Evolutionary conservation across 2,888 invertebrate genomes (phyloP).

Genomic region (Chrysolina haemoptera): DNA sequence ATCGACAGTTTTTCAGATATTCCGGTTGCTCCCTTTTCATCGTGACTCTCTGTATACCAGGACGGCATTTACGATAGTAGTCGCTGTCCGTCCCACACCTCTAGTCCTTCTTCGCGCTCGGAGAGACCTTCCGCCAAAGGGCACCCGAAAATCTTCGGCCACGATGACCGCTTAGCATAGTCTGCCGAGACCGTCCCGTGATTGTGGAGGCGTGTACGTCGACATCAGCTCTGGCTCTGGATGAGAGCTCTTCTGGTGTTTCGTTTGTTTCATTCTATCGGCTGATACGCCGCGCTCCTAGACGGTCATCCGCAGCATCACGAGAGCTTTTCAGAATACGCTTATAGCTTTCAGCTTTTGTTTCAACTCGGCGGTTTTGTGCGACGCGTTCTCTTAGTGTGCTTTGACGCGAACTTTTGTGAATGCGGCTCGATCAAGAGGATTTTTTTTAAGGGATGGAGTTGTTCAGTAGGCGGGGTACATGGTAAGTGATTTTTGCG

Average conservation of each 20-base stretch:
- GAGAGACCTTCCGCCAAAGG: conserved; percentile 14
- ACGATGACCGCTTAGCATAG: conserved; percentile 19
- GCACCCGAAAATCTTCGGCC: conserved; percentile 9
- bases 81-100: not conserved
- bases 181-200: conserved; percentile 13
- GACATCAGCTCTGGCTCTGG: conserved; percentile 31
- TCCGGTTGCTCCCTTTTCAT: too few species aligned
- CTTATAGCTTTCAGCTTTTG: conserved; percentile 8
- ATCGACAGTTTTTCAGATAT: too few species aligned
- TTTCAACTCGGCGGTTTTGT: not conserved
- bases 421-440: conserved; percentile 24
- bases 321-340: conserved; percentile 9
- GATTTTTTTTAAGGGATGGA: conserved; percentile 34
- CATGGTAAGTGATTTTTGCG: conserved; percentile 37
- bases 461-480: conserved; percentile 40
- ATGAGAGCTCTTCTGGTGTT: conserved; percentile 39
- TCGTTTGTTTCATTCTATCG: conserved; percentile 40
- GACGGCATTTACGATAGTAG: not conserved
- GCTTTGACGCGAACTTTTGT: conserved; percentile 10
- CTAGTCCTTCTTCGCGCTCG: not conserved
- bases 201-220: conserved; percentile 38
- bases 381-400: conserved; percentile 10
- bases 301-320: conserved; percentile 15
- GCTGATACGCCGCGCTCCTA: conserved; percentile 22
- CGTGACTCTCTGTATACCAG: too few species aligned